Base-by-base conservation (phyloP, 1,140 invertebrate genomes). In the Acromyrmex echinatior region DNA sequence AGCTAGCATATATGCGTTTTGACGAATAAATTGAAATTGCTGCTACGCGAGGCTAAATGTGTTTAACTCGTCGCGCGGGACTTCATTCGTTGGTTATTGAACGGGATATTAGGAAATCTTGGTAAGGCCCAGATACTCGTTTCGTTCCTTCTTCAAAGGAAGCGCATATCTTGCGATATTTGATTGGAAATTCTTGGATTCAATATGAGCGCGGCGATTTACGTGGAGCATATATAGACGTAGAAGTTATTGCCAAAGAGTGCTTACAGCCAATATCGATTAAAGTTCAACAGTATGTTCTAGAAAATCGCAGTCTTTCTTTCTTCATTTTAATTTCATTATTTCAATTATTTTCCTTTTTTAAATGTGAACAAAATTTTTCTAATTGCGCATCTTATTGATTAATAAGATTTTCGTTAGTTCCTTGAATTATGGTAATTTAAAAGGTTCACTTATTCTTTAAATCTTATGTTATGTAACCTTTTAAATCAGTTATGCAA, bases 181-280 rank as follows among this genome's bases (percentile, higher is more conserved):
- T 84, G 80, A 84, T 84, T 84, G 70, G 10, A 84, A 84, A 84
- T 84, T 84, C 80, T 74, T 84, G 56, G 25, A 84, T 84, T 84
- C 70, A 84, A 84, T 84, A 84, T 84, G 70, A 51, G n/a, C 70
- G n/a, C 70, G 25, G 39, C 70, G 70, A 84, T 63, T 84, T 74
- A 82, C 51, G 79, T 79, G 12, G 14, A 63, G 56, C 70, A 25
- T 82, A 74, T 82, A 73, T 21, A 70, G 31, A 53, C 25, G 18
- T 62, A 62, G 28, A 84, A 74, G 56, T 84, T 76, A 84, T 76
- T 62, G 80, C 56, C 39, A 4, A 62, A 35, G 16, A 76, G 14
- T 74, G 56, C 39, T 9, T 14, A 39, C 28, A 60, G 68, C 56
- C 56, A 49, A 76, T 49, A 62, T 84, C n/a, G 80, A 84, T 84